Evolutionary conservation across 2,888 invertebrate genomes (phyloP).

Genomic region (Pachymerium ferrugineum): DNA sequence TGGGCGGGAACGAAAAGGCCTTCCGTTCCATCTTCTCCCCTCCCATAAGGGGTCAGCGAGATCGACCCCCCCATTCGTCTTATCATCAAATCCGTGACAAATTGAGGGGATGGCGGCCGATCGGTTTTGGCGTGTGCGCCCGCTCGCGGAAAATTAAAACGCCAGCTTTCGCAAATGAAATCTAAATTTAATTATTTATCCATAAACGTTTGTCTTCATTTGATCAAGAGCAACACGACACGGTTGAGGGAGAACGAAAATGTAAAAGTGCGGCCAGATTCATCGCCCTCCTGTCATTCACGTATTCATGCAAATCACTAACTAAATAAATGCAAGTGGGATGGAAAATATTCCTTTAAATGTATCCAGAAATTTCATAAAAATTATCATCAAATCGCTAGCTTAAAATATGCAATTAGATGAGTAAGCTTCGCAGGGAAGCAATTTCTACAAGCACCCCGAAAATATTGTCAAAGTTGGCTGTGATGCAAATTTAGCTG

Average conservation of each 20-base stretch:
- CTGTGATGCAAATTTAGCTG: not conserved
- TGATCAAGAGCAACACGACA: not conserved
- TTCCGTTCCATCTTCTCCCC: not conserved
- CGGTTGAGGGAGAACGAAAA: not conserved
- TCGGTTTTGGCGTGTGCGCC: not conserved
- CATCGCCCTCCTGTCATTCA: not conserved
- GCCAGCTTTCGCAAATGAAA: not conserved
- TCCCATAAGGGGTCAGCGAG: not conserved
- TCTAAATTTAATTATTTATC: slow-evolving; percentile 17
- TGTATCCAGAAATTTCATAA: not conserved
- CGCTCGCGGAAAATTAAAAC: slow-evolving; percentile 1
- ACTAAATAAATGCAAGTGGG: not conserved
- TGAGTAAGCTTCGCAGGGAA: not conserved
- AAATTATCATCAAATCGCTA: not conserved
- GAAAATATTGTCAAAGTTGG: not conserved
- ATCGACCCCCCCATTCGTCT: not conserved
- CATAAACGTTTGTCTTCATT: slow-evolving; percentile 4
- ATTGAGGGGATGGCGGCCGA: not conserved
- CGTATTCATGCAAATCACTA: not conserved
- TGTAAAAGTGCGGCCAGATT: not conserved
- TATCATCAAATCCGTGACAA: not conserved
- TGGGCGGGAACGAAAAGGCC: not conserved
- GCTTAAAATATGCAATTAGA: not conserved
- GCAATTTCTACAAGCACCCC: not conserved
- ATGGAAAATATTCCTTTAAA: too few species aligned